A percentile compares a stretch with the other conserved stretches of the same genome.
These are phyloP conservation scores for Pelochelys cantorii DNA, from an alignment of 2,797 vertebrate species.

Conservation along the genomic window DNA sequence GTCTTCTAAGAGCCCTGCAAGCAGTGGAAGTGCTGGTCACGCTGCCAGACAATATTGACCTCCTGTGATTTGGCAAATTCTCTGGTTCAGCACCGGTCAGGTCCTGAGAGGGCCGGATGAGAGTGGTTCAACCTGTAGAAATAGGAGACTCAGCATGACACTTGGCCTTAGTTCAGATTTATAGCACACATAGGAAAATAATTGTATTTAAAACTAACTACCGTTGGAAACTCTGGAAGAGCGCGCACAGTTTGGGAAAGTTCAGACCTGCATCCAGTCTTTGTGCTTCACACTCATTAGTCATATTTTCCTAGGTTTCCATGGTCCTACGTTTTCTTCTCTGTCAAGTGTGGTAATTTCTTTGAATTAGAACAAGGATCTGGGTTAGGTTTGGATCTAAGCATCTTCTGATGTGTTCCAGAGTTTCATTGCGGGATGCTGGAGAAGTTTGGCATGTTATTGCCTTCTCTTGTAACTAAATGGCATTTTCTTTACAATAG, in stretches of 20 bases:
- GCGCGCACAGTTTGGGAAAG: background rate
- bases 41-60: too few relatives aligned
- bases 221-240: background rate
- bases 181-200: background rate
- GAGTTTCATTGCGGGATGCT: background rate
- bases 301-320: too few relatives aligned
- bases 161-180: background rate
- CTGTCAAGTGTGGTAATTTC: background rate
- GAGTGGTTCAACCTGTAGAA: background rate
- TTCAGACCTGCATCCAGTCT: background rate
- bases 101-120: too few relatives aligned
- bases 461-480: background rate
- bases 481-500: slow-evolving; percentile 25
- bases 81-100: too few relatives aligned
- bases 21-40: too few relatives aligned
- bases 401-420: background rate
- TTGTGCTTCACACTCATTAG: background rate
- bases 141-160: background rate
- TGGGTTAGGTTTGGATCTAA: background rate
- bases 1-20: too few relatives aligned
- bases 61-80: too few relatives aligned
- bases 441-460: background rate
- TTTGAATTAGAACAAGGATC: background rate
- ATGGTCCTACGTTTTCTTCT: background rate
- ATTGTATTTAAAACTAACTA: background rate